Base-by-base conservation (phyloP, 2,113 vertebrate species). In the Xenopus laevis region DNA sequence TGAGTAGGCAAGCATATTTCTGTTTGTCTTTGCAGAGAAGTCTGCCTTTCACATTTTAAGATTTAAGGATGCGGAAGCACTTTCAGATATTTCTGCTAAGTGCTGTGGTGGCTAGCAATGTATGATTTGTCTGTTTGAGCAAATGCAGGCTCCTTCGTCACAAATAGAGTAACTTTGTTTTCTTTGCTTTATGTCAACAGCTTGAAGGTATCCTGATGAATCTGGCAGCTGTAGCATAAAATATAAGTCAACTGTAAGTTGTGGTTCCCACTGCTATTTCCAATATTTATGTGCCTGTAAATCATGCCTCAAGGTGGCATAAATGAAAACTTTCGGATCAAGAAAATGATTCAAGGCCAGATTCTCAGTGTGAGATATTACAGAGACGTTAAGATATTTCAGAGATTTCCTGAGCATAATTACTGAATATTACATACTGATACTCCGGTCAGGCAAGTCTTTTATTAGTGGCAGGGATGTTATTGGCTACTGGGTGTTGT, bases 171-270 rank as follows among this genome's bases (percentile, higher is more conserved):
- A 18, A 58, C 4, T 7, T 58, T 58, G 55, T 58, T 58, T 58
- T 58, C 16, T 58, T 58, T 58, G 55, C 55, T 58, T 58, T 58
- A 58, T 58, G 18, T 58, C 55, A 58, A 58, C 55, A 58, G n/a
- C 17, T 58, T 58, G 55, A 58, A 17, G 18, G 55, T 10, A 58
- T 58, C 18, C 17, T 18, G 55, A 58, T 58, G 55, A 17, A 58
- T 58, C 17, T 58, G 55, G 55, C 55, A 58, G 55, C 55, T 58
- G 55, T 20, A 58, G 9, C 16, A 58, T 58, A 58, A 58, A 58
- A 58, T 58, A 58, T 58, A 40, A 40, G 55, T 12, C 55, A 58
- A 58, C 55, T 58, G 16, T 58, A 18, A 58, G 17, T 58, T 58
- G 55, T 58, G 55, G 55, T 58, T 58, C 55, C 17, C 55, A 18